phyloP scores from a whole-genome alignment of 2,888 invertebrate genomes.

The Tenthredo mesomela region DNA sequence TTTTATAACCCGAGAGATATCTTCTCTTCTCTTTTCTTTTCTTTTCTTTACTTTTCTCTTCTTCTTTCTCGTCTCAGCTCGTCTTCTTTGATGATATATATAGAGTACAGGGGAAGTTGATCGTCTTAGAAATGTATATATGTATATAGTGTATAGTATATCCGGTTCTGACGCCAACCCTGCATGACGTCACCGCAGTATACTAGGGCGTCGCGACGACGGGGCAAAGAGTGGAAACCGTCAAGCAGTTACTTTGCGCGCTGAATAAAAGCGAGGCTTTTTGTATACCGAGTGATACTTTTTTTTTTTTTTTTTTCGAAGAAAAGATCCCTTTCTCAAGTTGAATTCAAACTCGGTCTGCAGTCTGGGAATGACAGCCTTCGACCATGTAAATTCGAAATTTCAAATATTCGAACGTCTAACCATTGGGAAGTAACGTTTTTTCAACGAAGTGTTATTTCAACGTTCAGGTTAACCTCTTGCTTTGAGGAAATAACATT shows the following conservation, averaged over 20 bases:
- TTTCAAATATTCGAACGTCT: neutral
- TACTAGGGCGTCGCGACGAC: constrained; percentile 2
- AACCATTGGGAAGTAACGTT: neutral
- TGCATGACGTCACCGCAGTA: neutral
- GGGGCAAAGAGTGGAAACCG: constrained; percentile 5
- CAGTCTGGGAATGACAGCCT: neutral
- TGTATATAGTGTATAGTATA: neutral
- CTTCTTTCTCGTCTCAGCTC: neutral
- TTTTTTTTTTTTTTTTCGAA: neutral
- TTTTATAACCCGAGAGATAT: neutral
- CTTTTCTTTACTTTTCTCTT: too few relatives aligned
- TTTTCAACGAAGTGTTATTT: neutral
- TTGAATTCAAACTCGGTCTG: neutral
- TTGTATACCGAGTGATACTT: constrained; percentile 8
- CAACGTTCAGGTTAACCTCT: neutral
- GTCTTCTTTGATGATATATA: neutral
- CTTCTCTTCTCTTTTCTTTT: neutral
- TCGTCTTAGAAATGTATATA: neutral
- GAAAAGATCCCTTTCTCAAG: too few relatives aligned
- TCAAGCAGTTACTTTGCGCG: neutral
- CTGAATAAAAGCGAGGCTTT: neutral
- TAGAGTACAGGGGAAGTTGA: neutral
- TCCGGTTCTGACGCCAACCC: neutral
- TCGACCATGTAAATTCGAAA: neutral
- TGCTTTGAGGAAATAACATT: neutral